Percentiles rank a stretch among this genome's conserved stretches.
phyloP scores from a whole-genome alignment of 2,797 vertebrate genomes.

The Neoniphon sammara region DNA sequence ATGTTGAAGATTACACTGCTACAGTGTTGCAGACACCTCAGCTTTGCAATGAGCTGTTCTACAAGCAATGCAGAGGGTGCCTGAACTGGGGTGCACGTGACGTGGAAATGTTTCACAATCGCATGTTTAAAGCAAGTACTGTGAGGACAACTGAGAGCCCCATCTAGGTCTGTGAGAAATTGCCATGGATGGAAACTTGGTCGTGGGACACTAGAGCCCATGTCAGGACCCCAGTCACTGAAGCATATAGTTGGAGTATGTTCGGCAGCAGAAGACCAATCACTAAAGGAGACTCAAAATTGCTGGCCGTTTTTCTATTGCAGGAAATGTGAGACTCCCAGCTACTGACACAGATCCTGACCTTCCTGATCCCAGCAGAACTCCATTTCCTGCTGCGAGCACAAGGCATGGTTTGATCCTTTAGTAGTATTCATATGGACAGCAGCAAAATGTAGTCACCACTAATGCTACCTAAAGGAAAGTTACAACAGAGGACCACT shows the following conservation, averaged over 20 bases:
- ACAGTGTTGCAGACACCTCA: slow-evolving; percentile 3
- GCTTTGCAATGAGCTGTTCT: neutral
- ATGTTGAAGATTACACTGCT: slow-evolving; percentile 10
- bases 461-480: slow-evolving; percentile 28
- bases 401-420: slow-evolving; percentile 35
- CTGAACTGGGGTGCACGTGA: neutral
- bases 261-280: slow-evolving; percentile 11
- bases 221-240: neutral
- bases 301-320: slow-evolving; percentile 19
- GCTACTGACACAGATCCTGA: slow-evolving; percentile 56
- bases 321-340: slow-evolving; percentile 48
- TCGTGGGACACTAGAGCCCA: slow-evolving; percentile 19
- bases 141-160: neutral
- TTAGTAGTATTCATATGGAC: slow-evolving; percentile 38
- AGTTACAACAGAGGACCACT: neutral
- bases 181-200: neutral
- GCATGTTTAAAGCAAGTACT: neutral
- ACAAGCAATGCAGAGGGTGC: slow-evolving; percentile 5
- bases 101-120: slow-evolving; percentile 1
- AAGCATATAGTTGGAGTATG: neutral
- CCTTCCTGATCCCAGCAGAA: slow-evolving; percentile 62
- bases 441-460: slow-evolving; percentile 26
- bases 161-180: neutral
- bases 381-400: slow-evolving; percentile 71
- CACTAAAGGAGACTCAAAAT: slow-evolving; percentile 22